phyloP scores from a whole-genome alignment of 2,113 vertebrate species.

The Otus sunia region DNA sequence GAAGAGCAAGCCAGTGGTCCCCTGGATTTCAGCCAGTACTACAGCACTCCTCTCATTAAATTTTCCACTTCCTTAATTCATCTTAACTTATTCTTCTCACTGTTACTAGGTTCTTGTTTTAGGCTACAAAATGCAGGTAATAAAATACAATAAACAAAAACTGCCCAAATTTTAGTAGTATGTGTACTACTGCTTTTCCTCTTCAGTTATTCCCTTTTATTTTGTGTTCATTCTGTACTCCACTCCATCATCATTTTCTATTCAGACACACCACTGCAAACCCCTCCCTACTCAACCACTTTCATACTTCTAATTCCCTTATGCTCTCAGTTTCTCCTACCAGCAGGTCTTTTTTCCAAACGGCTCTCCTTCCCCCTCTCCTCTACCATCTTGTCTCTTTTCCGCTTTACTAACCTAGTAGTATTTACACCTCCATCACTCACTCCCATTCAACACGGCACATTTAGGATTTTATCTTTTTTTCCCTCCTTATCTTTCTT shows the following conservation, averaged over 20 bases:
- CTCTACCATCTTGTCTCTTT: neutral
- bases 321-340: constrained; percentile 1
- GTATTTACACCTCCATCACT: neutral
- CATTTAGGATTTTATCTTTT: neutral
- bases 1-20: neutral
- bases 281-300: neutral
- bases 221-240: neutral
- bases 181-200: neutral
- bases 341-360: neutral
- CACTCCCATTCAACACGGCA: neutral
- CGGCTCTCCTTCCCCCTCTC: neutral
- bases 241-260: neutral
- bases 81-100: neutral
- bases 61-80: neutral
- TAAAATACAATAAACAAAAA: neutral
- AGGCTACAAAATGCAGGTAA: neutral
- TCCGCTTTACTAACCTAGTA: neutral
- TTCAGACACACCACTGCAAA: neutral
- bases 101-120: neutral
- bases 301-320: neutral
- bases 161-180: neutral
- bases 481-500: neutral
- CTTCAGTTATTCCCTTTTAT: neutral
- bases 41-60: neutral
- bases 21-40: neutral